These are phyloP conservation scores for Prenolepis imparis DNA, from an alignment of 2,888 invertebrate genomes.

Conservation along the genomic window DNA sequence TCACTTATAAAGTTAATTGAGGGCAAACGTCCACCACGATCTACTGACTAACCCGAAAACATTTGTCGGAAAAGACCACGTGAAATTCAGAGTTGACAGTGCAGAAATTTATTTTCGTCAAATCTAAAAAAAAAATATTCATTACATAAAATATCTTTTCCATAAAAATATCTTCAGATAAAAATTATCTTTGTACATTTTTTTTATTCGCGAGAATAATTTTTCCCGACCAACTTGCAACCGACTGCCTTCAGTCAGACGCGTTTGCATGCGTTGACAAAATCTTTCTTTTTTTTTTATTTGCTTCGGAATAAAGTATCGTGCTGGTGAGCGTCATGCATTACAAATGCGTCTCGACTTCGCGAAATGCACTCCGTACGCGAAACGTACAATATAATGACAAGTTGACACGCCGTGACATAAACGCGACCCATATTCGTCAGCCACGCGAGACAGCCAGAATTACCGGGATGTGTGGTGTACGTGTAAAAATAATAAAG, in stretches of 20 bases:
- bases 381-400: constrained; percentile 50
- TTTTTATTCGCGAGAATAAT: background rate
- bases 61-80: constrained; percentile 69
- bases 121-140: background rate
- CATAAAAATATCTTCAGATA: background rate
- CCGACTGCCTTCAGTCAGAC: background rate
- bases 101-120: background rate
- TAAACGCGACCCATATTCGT: constrained; percentile 53
- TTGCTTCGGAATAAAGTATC: constrained; percentile 9
- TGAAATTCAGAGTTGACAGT: background rate
- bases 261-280: background rate
- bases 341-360: constrained; percentile 46
- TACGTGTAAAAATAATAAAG: constrained; percentile 39
- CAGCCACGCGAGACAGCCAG: constrained; percentile 22
- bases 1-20: constrained; percentile 86
- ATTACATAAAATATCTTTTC: background rate
- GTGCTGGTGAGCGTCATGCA: constrained; percentile 8
- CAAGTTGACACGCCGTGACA: constrained; percentile 50
- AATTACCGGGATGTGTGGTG: background rate
- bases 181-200: background rate
- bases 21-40: constrained; percentile 85
- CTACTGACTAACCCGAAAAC: constrained; percentile 85
- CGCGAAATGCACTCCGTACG: constrained; percentile 44
- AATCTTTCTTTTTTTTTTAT: constrained; percentile 38
- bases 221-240: background rate